phyloP scores from a whole-genome alignment of 2,113 vertebrate species.

The Myrmecophaga tridactyla region DNA sequence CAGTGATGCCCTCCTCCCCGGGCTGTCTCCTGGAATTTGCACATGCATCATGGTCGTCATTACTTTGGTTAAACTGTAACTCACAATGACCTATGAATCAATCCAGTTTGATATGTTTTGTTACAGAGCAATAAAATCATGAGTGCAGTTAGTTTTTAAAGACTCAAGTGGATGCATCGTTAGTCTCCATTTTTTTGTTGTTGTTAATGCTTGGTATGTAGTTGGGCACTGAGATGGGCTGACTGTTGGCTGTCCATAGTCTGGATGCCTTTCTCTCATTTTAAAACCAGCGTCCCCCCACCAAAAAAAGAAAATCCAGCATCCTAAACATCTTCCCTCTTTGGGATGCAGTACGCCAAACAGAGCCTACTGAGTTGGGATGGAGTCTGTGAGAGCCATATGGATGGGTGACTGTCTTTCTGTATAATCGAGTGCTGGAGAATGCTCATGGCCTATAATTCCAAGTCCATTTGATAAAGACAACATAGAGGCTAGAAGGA shows the following conservation, averaged over 20 bases:
- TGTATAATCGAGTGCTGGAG: conserved; percentile 57
- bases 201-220: neutral
- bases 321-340: conserved; percentile 3
- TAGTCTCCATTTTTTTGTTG: conserved; percentile 2
- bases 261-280: conserved; percentile 72
- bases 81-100: conserved; percentile 81
- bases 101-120: conserved; percentile 81
- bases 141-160: conserved; percentile 75
- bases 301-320: no score
- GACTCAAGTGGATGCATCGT: conserved; percentile 39
- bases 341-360: neutral
- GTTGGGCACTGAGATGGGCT: neutral
- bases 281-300: conserved; percentile 51
- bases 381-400: neutral
- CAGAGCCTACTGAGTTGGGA: neutral
- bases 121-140: conserved; percentile 85
- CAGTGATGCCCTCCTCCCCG: conserved; percentile 79
- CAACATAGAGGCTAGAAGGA: conserved; percentile 62
- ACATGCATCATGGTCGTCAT: conserved; percentile 68
- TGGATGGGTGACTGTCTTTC: conserved; percentile 40
- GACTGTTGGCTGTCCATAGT: conserved; percentile 20
- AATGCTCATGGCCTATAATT: conserved; percentile 65
- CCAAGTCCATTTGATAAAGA: conserved; percentile 76
- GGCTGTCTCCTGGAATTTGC: conserved; percentile 64
- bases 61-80: conserved; percentile 68